These are phyloP conservation scores for Maccullochella peelii DNA, from an alignment of 2,113 vertebrate species.

Conservation along the genomic window DNA sequence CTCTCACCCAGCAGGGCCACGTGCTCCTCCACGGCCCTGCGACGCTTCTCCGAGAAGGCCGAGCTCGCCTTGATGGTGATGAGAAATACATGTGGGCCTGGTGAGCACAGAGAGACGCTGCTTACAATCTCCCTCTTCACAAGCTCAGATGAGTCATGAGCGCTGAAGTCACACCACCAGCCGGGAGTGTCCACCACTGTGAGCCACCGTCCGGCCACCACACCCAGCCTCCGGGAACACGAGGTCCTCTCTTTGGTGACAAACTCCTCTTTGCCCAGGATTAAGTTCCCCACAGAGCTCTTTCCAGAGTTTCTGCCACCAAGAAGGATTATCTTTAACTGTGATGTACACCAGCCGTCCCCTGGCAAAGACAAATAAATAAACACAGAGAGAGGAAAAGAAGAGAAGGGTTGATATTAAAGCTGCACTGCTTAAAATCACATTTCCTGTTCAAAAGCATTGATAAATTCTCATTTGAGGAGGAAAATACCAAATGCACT, in stretches of 20 bases:
- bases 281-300: slow-evolving; percentile 73
- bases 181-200: slow-evolving; percentile 81
- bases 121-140: slow-evolving; percentile 73
- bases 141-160: slow-evolving; percentile 62
- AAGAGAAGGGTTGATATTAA: background rate
- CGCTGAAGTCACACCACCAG: slow-evolving; percentile 80
- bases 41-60: slow-evolving; percentile 62
- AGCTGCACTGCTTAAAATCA: background rate
- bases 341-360: slow-evolving; percentile 22
- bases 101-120: slow-evolving; percentile 70
- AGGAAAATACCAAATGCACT: background rate
- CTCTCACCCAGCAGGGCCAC: slow-evolving; percentile 73
- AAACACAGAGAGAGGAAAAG: background rate
- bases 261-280: slow-evolving; percentile 80
- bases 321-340: slow-evolving; percentile 77
- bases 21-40: slow-evolving; percentile 77
- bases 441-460: background rate
- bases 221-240: slow-evolving; percentile 65
- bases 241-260: slow-evolving; percentile 72
- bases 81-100: slow-evolving; percentile 80
- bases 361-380: slow-evolving; percentile 29
- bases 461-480: background rate
- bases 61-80: slow-evolving; percentile 72
- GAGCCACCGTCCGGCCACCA: slow-evolving; percentile 57
- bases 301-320: slow-evolving; percentile 82